Base-by-base conservation (phyloP, 1,140 invertebrate genomes). In the Drosophila athabasca region DNA sequence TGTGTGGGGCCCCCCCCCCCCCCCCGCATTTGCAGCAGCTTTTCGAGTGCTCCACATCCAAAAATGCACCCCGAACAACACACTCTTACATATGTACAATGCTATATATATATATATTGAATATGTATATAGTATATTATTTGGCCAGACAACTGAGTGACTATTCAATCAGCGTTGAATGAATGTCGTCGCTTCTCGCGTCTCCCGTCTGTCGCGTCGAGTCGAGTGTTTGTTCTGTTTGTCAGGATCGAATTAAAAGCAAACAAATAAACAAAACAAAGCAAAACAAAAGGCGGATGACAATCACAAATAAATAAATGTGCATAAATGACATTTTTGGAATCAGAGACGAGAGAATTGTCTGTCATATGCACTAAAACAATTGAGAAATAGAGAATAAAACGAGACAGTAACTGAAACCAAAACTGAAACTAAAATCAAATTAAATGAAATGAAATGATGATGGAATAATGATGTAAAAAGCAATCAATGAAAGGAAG, bases 251-350 rank as follows among this genome's bases (percentile, higher is more conserved):
- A 69, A 69, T 60, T 62, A 59, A 80, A 75, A 70, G 43, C 44
- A 59, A 79, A 79, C 61, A 75, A 60, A 60, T 31, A 72, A 69
- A 79, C 70, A 75, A 75, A 65, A 72, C 17, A 19, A 19, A 19
- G 17, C 17, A 19, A 19, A 19, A 19, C 17, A 19, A 19, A 19
- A 19, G 17, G 57, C 51, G 46, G 29, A 22, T 62, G 55, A 64
- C 51, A 53, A 35, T 8, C 29, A 35, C 31, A 52, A 44, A 73
- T 53, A 54, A 73, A 72, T 61, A 51, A 73, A 72, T 61, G 44
- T 24, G 44, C 29, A 79, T 71, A 80, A 80, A 79, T 79, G 35
- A 5, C 35, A 39, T 39, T 39, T 39, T 39, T 11, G 11, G 35
- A 39, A 39, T 5, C 35, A 39, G 11, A 39, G 11, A 4, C 4